These are phyloP conservation scores for Catharus fuscescens DNA, from an alignment of 2,113 vertebrate genomes.

Conservation along the genomic window DNA sequence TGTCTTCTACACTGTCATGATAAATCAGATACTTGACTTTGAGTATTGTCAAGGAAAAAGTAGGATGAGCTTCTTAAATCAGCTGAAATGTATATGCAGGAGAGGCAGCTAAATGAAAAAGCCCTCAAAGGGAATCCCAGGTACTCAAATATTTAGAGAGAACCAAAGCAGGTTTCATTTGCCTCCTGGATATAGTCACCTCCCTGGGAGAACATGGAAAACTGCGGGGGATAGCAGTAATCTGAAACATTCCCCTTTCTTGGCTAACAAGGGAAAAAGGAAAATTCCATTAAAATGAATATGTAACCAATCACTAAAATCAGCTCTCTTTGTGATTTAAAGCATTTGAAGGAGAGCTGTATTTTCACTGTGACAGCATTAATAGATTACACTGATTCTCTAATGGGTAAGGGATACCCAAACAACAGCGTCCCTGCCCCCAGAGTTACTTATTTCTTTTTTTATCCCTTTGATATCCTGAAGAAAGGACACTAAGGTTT, in stretches of 20 bases:
- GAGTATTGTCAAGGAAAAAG: neutral
- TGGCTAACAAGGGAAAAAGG: neutral
- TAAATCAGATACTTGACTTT: neutral
- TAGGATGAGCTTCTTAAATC: neutral
- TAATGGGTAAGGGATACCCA: neutral
- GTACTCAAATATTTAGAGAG: constrained; percentile 47
- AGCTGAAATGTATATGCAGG: neutral
- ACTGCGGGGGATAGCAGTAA: neutral
- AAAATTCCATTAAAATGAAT: constrained; percentile 18
- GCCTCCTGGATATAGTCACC: neutral
- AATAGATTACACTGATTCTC: neutral
- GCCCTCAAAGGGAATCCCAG: neutral
- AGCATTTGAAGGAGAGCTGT: neutral
- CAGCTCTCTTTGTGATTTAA: neutral
- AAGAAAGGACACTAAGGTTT: neutral
- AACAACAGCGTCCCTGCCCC: neutral
- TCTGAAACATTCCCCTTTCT: constrained; percentile 14
- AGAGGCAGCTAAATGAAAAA: constrained; percentile 19
- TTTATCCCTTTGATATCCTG: neutral
- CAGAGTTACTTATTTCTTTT: neutral
- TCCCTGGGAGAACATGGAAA: neutral
- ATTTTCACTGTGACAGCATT: neutral
- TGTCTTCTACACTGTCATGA: neutral
- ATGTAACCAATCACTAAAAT: neutral
- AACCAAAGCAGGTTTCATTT: constrained; percentile 16